Evolutionary conservation across 2,797 vertebrate species (phyloP).

Genomic region (Scarus forsteni): DNA sequence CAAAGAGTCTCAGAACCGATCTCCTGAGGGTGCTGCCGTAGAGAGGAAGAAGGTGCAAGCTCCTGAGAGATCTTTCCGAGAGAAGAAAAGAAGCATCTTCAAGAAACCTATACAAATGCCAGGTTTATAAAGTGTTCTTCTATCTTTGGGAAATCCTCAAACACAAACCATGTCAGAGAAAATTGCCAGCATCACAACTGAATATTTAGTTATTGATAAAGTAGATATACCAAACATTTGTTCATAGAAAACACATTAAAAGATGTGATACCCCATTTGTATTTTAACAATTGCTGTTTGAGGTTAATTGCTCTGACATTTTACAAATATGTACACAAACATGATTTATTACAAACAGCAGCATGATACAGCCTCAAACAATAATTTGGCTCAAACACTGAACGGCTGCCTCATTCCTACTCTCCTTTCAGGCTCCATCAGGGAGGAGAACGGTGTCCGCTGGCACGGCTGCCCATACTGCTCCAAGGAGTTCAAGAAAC

Average conservation of each 20-base stretch:
- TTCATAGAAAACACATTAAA: neutral
- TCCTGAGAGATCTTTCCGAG: slow-evolving; percentile 86
- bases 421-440: slow-evolving; percentile 88
- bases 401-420: neutral
- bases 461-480: slow-evolving; percentile 99
- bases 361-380: neutral
- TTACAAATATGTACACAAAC: too few species aligned
- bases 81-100: slow-evolving; percentile 93
- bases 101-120: slow-evolving; percentile 93
- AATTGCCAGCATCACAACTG: too few species aligned
- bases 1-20: slow-evolving; percentile 76
- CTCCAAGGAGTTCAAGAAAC: slow-evolving; percentile 98
- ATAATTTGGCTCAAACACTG: neutral
- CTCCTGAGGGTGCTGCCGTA: slow-evolving; percentile 63
- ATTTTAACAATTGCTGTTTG: neutral
- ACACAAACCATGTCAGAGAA: neutral
- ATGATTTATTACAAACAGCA: neutral
- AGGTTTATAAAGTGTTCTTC: slow-evolving; percentile 75
- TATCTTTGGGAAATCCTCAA: neutral
- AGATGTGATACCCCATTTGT: neutral
- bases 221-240: neutral
- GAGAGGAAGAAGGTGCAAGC: slow-evolving; percentile 83
- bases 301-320: too few species aligned
- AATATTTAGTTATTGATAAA: neutral
- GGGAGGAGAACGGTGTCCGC: slow-evolving; percentile 95